A percentile compares a stretch with the other conserved stretches of the same genome.
These are phyloP conservation scores for Seladonia tumulorum DNA, from an alignment of 2,888 invertebrate genomes.

Conservation along the genomic window DNA sequence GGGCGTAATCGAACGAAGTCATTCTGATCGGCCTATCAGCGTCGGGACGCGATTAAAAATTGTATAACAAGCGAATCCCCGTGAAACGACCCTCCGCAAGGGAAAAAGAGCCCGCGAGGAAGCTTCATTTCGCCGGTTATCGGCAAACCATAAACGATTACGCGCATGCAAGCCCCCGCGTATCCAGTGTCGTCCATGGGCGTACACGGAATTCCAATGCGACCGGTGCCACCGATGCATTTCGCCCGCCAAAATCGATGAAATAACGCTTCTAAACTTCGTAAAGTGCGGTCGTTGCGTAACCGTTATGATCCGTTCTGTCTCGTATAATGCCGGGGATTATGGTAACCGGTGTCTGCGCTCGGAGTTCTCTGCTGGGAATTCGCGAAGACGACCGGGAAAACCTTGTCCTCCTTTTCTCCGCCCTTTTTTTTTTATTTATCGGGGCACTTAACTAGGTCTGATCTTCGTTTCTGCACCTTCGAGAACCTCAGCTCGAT, in stretches of 20 bases:
- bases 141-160: slow-evolving; percentile 51
- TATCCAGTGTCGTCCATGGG: not conserved
- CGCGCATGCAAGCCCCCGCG: slow-evolving; percentile 36
- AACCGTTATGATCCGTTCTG: slow-evolving; percentile 33
- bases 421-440: not conserved
- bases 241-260: slow-evolving; percentile 47
- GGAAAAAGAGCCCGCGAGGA: not conserved
- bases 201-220: slow-evolving; percentile 29
- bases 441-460: not conserved
- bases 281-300: slow-evolving; percentile 47
- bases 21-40: not conserved
- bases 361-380: not conserved
- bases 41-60: slow-evolving; percentile 22
- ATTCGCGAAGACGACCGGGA: not conserved
- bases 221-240: not conserved
- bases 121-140: slow-evolving; percentile 43
- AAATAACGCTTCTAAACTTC: slow-evolving; percentile 46
- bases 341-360: slow-evolving; percentile 1
- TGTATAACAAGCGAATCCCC: slow-evolving; percentile 32
- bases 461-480: not conserved
- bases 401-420: not conserved
- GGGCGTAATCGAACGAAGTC: not conserved
- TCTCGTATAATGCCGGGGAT: slow-evolving; percentile 28
- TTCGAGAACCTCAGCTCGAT: not conserved
- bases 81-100: slow-evolving; percentile 1